Evolutionary conservation across 2,888 invertebrate genomes (phyloP).

Genomic region (Onchidella celtica): DNA sequence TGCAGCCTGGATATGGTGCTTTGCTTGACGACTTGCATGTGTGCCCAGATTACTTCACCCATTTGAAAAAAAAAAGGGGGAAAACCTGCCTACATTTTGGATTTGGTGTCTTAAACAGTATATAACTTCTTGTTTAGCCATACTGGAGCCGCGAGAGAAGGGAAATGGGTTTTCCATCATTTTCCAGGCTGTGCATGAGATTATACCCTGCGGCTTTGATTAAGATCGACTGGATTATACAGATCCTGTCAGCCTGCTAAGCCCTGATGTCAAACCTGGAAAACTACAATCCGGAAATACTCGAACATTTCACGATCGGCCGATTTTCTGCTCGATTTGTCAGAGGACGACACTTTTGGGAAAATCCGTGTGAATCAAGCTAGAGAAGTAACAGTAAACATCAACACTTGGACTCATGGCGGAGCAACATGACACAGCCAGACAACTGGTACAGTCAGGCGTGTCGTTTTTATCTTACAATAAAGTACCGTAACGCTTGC

Average conservation of each 20-base stretch:
- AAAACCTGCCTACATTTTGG: background rate
- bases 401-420: constrained; percentile 38
- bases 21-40: too few species aligned
- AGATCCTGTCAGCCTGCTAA: constrained; percentile 33
- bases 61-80: background rate
- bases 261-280: constrained; percentile 51
- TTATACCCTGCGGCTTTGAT: background rate
- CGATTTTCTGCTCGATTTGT: constrained; percentile 51
- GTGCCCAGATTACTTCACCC: background rate
- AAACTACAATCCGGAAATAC: constrained; percentile 44
- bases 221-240: background rate
- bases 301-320: constrained; percentile 45
- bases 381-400: constrained; percentile 20
- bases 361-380: constrained; percentile 33
- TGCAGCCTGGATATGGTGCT: too few species aligned
- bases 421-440: background rate
- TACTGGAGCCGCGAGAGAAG: background rate
- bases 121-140: background rate
- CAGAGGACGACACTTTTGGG: constrained; percentile 16
- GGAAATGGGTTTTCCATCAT: background rate
- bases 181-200: background rate
- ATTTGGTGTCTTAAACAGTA: background rate
- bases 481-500: background rate
- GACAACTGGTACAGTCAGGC: background rate
- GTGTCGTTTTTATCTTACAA: background rate